Conservation (phyloP, 2,888 invertebrate species). For the Embidobia sp. region DNA sequence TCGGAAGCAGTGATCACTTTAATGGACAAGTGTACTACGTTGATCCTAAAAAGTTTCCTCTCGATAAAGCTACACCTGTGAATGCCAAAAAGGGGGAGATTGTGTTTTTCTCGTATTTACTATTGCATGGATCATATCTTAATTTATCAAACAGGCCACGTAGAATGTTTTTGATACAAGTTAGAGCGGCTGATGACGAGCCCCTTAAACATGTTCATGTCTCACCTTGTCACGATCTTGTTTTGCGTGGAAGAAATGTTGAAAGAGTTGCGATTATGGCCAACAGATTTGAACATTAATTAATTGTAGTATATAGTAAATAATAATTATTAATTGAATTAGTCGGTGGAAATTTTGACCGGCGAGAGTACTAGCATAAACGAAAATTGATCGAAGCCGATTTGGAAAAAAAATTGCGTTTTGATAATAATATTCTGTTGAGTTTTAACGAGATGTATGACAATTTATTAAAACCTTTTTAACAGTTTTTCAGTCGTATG, state of each 20-base stretch:
- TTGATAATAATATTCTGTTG: no score
- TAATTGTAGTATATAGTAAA: no score
- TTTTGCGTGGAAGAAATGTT: constrained; percentile 83
- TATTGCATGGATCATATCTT: constrained; percentile 84
- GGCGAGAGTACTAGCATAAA: no score
- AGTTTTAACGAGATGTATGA: no score
- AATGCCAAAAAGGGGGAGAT: constrained; percentile 83
- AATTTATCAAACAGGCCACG: constrained; percentile 82
- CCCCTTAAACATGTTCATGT: constrained; percentile 81
- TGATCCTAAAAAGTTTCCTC: constrained; percentile 82
- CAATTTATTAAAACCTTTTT: no score
- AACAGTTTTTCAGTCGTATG: no score
- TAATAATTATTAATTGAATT: no score
- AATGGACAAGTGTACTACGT: constrained; percentile 80
- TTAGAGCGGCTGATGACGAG: constrained; percentile 83
- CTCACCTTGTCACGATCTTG: constrained; percentile 83
- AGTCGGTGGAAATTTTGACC: no score
- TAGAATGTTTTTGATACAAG: constrained; percentile 84
- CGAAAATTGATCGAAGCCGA: no score
- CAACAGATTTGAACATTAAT: constrained; percentile 59
- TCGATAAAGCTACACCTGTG: constrained; percentile 83
- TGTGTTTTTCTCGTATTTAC: constrained; percentile 84
- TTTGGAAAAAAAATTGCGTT: no score
- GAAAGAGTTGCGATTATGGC: constrained; percentile 78
- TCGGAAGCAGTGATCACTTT: constrained; percentile 80